Conservation (phyloP, 2,888 invertebrate genomes). For the Acanthosoma haemorrhoidale region DNA sequence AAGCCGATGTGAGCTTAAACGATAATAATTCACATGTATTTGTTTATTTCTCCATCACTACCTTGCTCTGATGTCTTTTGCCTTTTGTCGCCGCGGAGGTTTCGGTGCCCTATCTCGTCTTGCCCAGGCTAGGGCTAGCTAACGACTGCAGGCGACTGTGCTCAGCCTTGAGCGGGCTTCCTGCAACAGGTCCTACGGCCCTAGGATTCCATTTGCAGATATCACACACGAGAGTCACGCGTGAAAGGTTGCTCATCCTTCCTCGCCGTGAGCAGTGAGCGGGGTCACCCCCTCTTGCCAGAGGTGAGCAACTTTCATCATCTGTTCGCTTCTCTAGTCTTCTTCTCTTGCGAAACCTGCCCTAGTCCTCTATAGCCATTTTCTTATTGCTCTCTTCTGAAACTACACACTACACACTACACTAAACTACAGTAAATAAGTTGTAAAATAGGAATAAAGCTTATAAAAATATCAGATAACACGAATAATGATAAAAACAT, state of each 20-base stretch:
- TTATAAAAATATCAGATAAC: too few species aligned
- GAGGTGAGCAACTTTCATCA: slow-evolving; percentile 23
- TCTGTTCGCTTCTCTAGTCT: background rate
- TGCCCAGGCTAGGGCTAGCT: too few species aligned
- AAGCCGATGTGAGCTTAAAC: too few species aligned
- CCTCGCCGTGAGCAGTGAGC: background rate
- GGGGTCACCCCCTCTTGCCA: background rate
- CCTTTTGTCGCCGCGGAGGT: too few species aligned
- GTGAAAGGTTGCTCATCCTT: slow-evolving; percentile 26
- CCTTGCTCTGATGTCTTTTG: too few species aligned
- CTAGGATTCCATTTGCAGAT: background rate
- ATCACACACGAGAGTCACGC: background rate
- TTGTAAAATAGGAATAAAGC: too few species aligned
- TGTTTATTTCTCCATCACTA: too few species aligned
- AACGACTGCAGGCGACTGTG: background rate
- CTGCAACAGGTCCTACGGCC: background rate
- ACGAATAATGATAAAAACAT: too few species aligned
- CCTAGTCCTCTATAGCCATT: background rate
- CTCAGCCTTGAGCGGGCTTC: background rate
- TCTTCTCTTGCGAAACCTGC: slow-evolving; percentile 7
- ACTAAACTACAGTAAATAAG: too few species aligned
- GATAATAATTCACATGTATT: too few species aligned
- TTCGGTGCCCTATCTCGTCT: too few species aligned
- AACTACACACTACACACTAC: too few species aligned
- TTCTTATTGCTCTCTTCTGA: slow-evolving; percentile 5